phyloP scores from a whole-genome alignment of 2,888 invertebrate species.

The Agonopterix subpropinquella region DNA sequence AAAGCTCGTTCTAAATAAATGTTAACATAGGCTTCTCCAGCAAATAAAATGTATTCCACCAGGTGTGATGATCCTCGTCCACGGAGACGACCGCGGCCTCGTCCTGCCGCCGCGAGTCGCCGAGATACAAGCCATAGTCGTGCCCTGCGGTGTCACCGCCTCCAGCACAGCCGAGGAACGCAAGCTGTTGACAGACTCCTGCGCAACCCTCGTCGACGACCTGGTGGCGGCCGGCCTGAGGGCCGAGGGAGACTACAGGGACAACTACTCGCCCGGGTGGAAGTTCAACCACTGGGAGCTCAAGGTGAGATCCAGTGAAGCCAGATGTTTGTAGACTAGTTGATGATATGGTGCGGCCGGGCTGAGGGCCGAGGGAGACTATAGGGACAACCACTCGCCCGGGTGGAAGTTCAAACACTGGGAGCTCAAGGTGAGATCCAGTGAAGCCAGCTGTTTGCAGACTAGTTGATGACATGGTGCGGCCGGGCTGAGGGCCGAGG shows the following conservation, averaged over 20 bases:
- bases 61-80: constrained; percentile 93
- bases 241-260: constrained; percentile 90
- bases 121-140: constrained; percentile 89
- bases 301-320: constrained; percentile 73
- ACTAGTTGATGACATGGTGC: constrained; percentile 78
- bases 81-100: constrained; percentile 97
- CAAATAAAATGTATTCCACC: constrained; percentile 2
- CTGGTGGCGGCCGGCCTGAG: constrained; percentile 79
- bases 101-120: constrained; percentile 97
- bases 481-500: constrained; percentile 83
- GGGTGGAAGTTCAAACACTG: constrained; percentile 99
- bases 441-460: no score
- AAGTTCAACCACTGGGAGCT: constrained; percentile 99
- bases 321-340: constrained; percentile 62
- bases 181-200: constrained; percentile 79
- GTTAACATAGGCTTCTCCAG: neutral
- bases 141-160: constrained; percentile 97
- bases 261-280: constrained; percentile 99
- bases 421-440: constrained; percentile 86
- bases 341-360: constrained; percentile 74
- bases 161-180: constrained; percentile 83
- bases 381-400: constrained; percentile 96
- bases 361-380: constrained; percentile 89
- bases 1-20: no score
- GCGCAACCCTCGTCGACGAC: constrained; percentile 80